A percentile compares a stretch with the other conserved stretches of the same genome.
Evolutionary conservation across 2,888 invertebrate species (phyloP).

Genomic region (Lasioglossum zephyrum): DNA sequence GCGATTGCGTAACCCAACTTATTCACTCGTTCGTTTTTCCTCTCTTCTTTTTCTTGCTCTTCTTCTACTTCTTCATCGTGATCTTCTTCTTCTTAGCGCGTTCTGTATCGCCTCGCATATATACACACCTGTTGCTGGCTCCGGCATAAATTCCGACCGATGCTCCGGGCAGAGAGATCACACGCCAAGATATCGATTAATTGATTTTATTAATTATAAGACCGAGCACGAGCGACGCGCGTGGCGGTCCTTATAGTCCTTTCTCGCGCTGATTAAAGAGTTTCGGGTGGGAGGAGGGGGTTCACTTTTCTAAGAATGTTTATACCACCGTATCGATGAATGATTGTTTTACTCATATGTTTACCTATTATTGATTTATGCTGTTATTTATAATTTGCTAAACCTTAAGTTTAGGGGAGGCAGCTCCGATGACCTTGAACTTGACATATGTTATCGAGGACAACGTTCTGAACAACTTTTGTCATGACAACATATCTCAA

Average conservation of each 20-base stretch:
- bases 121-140: not conserved
- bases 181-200: conserved; percentile 44
- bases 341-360: no score
- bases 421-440: no score
- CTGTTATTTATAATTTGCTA: no score
- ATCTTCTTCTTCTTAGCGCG: not conserved
- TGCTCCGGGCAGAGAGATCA: conserved; percentile 28
- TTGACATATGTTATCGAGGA: no score
- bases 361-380: no score
- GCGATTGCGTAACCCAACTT: conserved; percentile 77
- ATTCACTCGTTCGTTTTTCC: conserved; percentile 62
- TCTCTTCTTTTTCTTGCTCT: conserved; percentile 44
- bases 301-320: no score
- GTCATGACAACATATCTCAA: no score
- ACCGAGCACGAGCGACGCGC: conserved; percentile 32
- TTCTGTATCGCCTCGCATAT: not conserved
- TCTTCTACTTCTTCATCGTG: conserved; percentile 22
- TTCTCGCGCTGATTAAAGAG: conserved; percentile 19
- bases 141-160: conserved; percentile 43
- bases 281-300: not conserved
- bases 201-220: conserved; percentile 56
- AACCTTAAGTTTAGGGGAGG: no score
- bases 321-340: no score
- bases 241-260: conserved; percentile 30
- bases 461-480: no score